These are phyloP conservation scores for Dermolepida albohirtum DNA, from an alignment of 2,888 invertebrate species.

Conservation along the genomic window DNA sequence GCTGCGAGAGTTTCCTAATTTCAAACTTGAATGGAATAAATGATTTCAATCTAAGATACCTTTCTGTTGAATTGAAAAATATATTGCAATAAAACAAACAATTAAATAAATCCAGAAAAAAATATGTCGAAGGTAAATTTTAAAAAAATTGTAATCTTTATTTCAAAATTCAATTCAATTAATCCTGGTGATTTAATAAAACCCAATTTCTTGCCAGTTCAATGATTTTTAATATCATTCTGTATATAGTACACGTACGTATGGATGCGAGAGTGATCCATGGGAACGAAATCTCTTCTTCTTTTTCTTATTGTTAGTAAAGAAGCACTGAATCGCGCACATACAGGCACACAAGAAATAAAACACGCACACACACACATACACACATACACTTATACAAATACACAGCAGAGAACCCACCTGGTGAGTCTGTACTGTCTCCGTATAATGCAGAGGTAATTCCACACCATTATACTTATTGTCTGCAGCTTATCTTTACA, in stretches of 20 bases:
- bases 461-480: conserved; percentile 30
- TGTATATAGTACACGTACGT: neutral
- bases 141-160: too few species aligned
- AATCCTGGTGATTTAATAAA: conserved; percentile 18
- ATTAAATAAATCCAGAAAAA: too few species aligned
- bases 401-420: conserved; percentile 31
- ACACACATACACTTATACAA: neutral
- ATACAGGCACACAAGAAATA: neutral
- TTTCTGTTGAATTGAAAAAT: too few species aligned
- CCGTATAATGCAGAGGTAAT: conserved; percentile 40
- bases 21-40: too few species aligned
- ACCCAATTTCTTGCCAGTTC: conserved; percentile 17
- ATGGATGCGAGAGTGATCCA: conserved; percentile 17
- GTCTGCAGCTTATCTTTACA: conserved; percentile 13
- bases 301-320: conserved; percentile 27
- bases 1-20: too few species aligned
- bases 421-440: conserved; percentile 41
- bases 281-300: conserved; percentile 37
- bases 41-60: too few species aligned
- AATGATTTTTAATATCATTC: conserved; percentile 31
- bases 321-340: conserved; percentile 19
- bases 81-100: too few species aligned
- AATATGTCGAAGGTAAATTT: too few species aligned
- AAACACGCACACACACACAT: conserved; percentile 11
- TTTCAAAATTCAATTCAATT: too few species aligned